Conservation (phyloP, 2,113 vertebrate species). For the Oreotrochilus melanogaster region DNA sequence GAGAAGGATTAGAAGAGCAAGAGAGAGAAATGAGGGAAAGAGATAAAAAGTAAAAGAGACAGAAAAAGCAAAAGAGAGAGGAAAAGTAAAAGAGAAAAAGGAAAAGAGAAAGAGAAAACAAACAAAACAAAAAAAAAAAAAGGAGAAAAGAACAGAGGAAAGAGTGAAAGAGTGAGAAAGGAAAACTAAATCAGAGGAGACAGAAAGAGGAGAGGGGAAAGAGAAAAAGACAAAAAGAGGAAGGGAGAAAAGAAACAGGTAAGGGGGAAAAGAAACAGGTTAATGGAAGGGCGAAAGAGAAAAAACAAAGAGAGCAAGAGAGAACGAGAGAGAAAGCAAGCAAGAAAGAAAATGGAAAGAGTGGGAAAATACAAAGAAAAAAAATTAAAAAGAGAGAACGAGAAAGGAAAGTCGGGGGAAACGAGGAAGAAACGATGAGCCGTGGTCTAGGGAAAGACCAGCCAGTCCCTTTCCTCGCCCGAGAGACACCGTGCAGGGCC, state of each 20-base stretch:
- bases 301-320: too few species aligned
- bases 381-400: fast-evolving
- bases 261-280: neutral
- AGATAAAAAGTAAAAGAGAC: fast-evolving
- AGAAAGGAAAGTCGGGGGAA: neutral
- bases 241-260: too few species aligned
- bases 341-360: fast-evolving
- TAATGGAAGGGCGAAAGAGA: neutral
- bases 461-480: neutral
- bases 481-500: neutral
- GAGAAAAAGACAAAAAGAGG: neutral
- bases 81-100: too few species aligned
- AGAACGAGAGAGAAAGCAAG: neutral
- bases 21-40: fast-evolving
- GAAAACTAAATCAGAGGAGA: too few species aligned
- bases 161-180: too few species aligned
- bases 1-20: neutral
- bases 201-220: too few species aligned
- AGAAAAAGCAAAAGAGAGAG: too few species aligned
- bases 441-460: neutral
- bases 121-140: neutral
- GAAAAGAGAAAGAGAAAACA: fast-evolving
- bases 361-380: too few species aligned
- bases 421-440: neutral
- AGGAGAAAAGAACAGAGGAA: too few species aligned